A percentile compares a stretch with the other conserved stretches of the same genome.
Evolutionary conservation across 2,888 invertebrate species (phyloP).

Genomic region (Didymodactylos carnosus): DNA sequence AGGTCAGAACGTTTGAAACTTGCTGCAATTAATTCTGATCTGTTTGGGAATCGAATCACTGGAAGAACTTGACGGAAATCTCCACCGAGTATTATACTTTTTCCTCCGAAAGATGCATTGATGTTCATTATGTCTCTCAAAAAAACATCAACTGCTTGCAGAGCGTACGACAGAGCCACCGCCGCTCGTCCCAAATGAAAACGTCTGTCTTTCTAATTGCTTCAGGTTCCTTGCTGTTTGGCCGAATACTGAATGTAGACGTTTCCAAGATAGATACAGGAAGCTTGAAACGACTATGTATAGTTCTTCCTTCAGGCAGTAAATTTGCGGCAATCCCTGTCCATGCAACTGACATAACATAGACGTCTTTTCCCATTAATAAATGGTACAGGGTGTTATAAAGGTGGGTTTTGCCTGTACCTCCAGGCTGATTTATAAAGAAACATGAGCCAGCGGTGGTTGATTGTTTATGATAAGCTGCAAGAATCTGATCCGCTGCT

Average conservation of each 20-base stretch:
- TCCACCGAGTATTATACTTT: background rate
- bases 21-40: background rate
- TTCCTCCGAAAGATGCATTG: background rate
- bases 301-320: background rate
- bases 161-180: background rate
- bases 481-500: no score
- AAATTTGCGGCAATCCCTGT: slow-evolving; percentile 4
- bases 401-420: background rate
- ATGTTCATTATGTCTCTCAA: no score
- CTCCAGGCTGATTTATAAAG: slow-evolving; percentile 1
- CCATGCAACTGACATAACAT: background rate
- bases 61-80: slow-evolving; percentile 1
- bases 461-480: no score
- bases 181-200: slow-evolving; percentile 1
- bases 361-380: background rate
- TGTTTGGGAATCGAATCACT: background rate
- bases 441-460: no score
- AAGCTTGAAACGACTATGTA: background rate
- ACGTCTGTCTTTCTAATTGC: background rate
- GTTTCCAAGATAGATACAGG: background rate
- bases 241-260: background rate
- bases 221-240: background rate
- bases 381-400: background rate
- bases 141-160: background rate
- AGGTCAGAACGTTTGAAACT: background rate